Evolutionary conservation across 1,140 invertebrate genomes (phyloP), one percentile per base, ranked within the genome.

Genomic region (Drosophila willistoni): DNA sequence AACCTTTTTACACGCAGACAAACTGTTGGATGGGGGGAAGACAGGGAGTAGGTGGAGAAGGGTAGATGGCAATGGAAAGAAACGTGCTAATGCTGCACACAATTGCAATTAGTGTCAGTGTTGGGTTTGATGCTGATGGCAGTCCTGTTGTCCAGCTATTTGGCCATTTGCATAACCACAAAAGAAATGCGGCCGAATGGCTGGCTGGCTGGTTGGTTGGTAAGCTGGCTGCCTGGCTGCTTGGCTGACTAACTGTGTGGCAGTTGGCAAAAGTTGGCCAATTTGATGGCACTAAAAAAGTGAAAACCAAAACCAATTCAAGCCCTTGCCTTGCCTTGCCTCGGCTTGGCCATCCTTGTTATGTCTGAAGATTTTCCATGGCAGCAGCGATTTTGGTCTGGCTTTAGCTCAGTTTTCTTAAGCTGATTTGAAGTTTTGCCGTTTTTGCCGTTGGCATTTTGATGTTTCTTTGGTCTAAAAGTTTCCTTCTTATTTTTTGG

Each of bases 101-200:
- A 87, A 87, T 87, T 87, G 83, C 83, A 87, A 89, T 87, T 87
- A 87, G 83, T 87, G 83, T 87, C 84, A 89, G 76, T 83, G 82
- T 65, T 73, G 69, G 79, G 64, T 61, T 66, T 57, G 70, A 65
- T 66, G 55, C 79, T 68, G 71, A 67, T 63, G 73, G 59, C 54
- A 34, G 19, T 34, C 17, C 57, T 60, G n/a, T 42, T 60, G 44
- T 66, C 64, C 62, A 51, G 74, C 64, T 66, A 69, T 64, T 81
- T 65, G 59, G 55, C 55, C 76, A 86, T 84, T 85, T 85, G 82
- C 84, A 87, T 87, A 82, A 74, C 73, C 80, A 74, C 77, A 83
- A 74, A 89, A 71, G 75, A 69, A 78, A 82, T 65, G 79, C 68
- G 73, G 62, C 65, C 44, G 44, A 22, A 7, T 13, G 17, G 9